These are phyloP conservation scores for Elgonia sp. DNA, from an alignment of 2,888 invertebrate species.

Conservation along the genomic window DNA sequence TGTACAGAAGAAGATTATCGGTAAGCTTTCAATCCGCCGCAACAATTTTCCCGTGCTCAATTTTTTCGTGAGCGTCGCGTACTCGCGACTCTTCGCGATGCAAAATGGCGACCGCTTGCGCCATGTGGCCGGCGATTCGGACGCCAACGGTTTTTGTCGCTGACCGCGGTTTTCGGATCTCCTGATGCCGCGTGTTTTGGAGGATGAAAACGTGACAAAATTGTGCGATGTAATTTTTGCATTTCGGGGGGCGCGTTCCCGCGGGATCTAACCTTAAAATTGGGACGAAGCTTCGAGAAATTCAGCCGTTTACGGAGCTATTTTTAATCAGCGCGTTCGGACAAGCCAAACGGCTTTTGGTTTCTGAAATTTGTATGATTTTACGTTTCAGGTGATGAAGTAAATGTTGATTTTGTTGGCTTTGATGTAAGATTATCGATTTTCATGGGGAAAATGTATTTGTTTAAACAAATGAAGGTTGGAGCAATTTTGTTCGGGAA, in stretches of 20 bases:
- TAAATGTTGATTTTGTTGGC: too few species aligned
- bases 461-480: too few species aligned
- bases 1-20: conserved; percentile 77
- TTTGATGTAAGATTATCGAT: too few species aligned
- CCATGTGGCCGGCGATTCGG: conserved; percentile 84
- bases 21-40: conserved; percentile 58
- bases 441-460: too few species aligned
- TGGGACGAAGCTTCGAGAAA: conserved; percentile 42
- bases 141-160: conserved; percentile 57
- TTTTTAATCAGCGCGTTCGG: background rate
- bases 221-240: background rate
- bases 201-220: background rate
- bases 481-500: too few species aligned
- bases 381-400: too few species aligned
- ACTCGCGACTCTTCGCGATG: conserved; percentile 8
- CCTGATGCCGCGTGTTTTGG: background rate
- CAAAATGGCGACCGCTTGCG: conserved; percentile 84
- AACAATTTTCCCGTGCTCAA: background rate
- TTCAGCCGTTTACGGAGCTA: conserved; percentile 23
- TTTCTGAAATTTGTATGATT: too few species aligned
- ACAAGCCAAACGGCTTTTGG: too few species aligned
- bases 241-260: background rate
- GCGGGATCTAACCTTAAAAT: conserved; percentile 44
- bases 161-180: background rate
- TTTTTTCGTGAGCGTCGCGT: conserved; percentile 10